Evolutionary conservation across 2,888 invertebrate species (phyloP).

Genomic region (Aphodius sticticus): DNA sequence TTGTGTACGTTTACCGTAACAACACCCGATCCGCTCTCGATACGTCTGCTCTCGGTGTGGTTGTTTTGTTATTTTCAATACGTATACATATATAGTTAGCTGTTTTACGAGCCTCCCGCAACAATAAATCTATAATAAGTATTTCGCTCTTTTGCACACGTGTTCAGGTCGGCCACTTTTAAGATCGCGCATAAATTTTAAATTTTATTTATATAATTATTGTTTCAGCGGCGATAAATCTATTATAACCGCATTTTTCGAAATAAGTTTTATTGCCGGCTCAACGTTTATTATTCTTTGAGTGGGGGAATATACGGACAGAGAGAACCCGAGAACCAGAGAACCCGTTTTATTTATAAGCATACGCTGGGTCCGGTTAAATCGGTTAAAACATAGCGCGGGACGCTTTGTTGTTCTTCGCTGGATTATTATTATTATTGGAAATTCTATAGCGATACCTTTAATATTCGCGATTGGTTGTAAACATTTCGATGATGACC

Average conservation of each 20-base stretch:
- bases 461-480: not conserved
- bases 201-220: conserved; percentile 39
- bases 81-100: conserved; percentile 44
- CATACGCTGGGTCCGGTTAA: not conserved
- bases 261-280: conserved; percentile 33
- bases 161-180: conserved; percentile 40
- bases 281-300: conserved; percentile 29
- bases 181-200: conserved; percentile 34
- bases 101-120: conserved; percentile 48
- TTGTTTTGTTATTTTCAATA: conserved; percentile 48
- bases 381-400: not conserved
- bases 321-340: not conserved
- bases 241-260: conserved; percentile 34
- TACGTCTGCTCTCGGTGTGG: conserved; percentile 16
- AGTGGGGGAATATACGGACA: conserved; percentile 30
- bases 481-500: not conserved
- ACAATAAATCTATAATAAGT: conserved; percentile 51
- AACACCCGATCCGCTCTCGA: conserved; percentile 38
- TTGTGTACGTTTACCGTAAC: conserved; percentile 14
- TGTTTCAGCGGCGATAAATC: conserved; percentile 37
- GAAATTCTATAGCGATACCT: not conserved
- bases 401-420: not conserved
- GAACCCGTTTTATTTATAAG: conserved; percentile 21
- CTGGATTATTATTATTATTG: not conserved
- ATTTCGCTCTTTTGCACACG: conserved; percentile 48